Evolutionary conservation across 2,797 vertebrate species (phyloP).

Genomic region (Tangara arthus): DNA sequence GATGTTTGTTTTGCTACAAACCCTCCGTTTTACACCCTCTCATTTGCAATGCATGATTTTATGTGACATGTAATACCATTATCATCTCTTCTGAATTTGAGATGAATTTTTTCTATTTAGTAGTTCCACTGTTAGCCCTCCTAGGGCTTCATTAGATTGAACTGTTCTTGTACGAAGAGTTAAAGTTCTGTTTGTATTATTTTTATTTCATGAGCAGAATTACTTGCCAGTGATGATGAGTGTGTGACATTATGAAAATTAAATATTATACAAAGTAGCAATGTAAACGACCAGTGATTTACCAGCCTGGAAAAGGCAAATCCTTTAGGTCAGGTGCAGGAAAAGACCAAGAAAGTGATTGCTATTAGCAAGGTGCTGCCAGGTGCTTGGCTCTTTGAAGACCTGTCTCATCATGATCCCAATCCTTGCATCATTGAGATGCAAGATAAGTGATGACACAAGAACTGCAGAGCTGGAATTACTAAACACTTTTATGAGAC

Average conservation of each 20-base stretch:
- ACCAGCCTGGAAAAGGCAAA: not conserved
- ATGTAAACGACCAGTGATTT: not conserved
- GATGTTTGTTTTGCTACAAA: not conserved
- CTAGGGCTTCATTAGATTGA: constrained; percentile 2
- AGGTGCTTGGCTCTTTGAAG: not conserved
- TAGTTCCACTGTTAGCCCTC: not conserved
- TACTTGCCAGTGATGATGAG: not conserved
- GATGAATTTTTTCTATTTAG: not conserved
- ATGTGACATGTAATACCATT: not conserved
- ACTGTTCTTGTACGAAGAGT: not conserved
- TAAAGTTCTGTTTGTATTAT: not conserved
- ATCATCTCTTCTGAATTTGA: not conserved
- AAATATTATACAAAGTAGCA: not conserved
- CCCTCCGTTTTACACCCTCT: not conserved
- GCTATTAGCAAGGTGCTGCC: not conserved
- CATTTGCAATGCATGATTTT: not conserved
- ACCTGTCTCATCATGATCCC: not conserved
- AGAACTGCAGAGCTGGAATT: not conserved
- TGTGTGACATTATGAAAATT: not conserved
- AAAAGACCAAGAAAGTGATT: not conserved
- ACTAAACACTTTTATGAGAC: not conserved
- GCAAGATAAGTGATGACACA: not conserved
- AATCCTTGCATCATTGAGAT: not conserved
- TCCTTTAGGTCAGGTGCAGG: not conserved
- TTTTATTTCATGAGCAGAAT: constrained; percentile 14